phyloP scores from a whole-genome alignment of 2,113 vertebrate genomes.

The Triplophysa tibetana region DNA sequence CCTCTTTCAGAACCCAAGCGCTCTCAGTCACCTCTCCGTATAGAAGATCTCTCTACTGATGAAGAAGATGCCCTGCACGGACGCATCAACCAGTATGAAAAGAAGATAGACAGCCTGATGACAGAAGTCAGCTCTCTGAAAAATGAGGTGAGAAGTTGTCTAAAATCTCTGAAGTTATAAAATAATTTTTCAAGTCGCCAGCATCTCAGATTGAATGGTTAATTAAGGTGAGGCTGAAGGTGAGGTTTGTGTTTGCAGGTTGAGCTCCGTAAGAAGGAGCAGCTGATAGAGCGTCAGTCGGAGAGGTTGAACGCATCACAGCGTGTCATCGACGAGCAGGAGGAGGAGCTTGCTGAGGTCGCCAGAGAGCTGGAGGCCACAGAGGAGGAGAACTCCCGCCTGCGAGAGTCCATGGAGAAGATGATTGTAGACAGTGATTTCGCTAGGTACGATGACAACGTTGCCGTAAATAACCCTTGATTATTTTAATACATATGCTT shows the following conservation, averaged over 20 bases:
- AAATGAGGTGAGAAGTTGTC: slow-evolving; percentile 76
- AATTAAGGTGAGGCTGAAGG: too few species aligned
- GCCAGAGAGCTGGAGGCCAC: slow-evolving; percentile 84
- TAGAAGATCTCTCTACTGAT: slow-evolving; percentile 85
- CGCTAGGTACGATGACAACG: slow-evolving; percentile 66
- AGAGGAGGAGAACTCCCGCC: slow-evolving; percentile 78
- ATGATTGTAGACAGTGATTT: slow-evolving; percentile 80
- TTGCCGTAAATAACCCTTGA: not conserved
- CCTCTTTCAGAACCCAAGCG: slow-evolving; percentile 71
- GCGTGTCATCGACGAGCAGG: slow-evolving; percentile 80
- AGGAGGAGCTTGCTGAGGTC: slow-evolving; percentile 82
- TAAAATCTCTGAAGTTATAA: not conserved
- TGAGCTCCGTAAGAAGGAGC: slow-evolving; percentile 75
- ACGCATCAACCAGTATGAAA: slow-evolving; percentile 84
- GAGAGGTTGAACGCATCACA: slow-evolving; percentile 77
- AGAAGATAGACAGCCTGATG: slow-evolving; percentile 85
- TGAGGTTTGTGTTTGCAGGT: slow-evolving; percentile 67
- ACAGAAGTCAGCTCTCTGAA: slow-evolving; percentile 83
- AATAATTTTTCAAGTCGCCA: not conserved
- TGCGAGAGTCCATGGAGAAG: slow-evolving; percentile 84
- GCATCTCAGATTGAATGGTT: not conserved
- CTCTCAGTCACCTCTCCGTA: slow-evolving; percentile 73
- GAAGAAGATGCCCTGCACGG: slow-evolving; percentile 78
- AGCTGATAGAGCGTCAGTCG: slow-evolving; percentile 68
- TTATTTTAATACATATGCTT: not conserved